Base-by-base conservation (phyloP, 2,888 invertebrate genomes). In the Andrena trimmerana region DNA sequence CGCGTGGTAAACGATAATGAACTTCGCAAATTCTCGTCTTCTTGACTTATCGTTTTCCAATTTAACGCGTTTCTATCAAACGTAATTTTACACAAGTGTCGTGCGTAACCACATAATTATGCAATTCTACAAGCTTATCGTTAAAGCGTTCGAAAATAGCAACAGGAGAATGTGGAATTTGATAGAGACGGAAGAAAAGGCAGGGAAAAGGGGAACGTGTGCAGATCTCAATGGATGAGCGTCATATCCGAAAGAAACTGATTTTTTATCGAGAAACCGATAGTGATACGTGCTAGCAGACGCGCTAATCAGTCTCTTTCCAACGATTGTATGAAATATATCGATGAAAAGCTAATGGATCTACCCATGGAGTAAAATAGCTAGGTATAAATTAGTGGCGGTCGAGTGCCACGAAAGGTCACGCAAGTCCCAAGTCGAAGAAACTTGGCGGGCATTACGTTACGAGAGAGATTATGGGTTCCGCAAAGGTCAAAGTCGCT, bases 381-480 rank as follows among this genome's bases (percentile, higher is more conserved):
- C 84, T 77, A 85, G 73, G 66, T 75, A 86, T 79, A 90, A 91
- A 88, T 89, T 71, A 85, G 84, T 87, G 91, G 88, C 89, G 88
- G 85, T 90, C 87, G 85, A 89, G 89, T 92, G 91, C 92, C 92
- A 92, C 92, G 92, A 92, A 92, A 93, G 92, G 93, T 93, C 92
- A 92, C 93, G 85, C 84, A 86, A 72, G 81, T 85, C 70, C 84
- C 75, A 83, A 84, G 74, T 85, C 66, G 74, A 63, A 83, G 50
- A 76, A 71, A 74, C 24, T 78, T 33, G 72, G 54, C 36, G 54
- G 71, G 70, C 57, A 63, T 82, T 75, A 74, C 50, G 48, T 83
- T 78, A 67, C 66, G 75, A 81, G 73, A 80, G 65, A 80, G 65
- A 66, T 85, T 72, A 79, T 70, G 69, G 84, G 80, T 72, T 85